Conservation (phyloP, 2,113 vertebrate genomes). For the Notiomystis cincta region DNA sequence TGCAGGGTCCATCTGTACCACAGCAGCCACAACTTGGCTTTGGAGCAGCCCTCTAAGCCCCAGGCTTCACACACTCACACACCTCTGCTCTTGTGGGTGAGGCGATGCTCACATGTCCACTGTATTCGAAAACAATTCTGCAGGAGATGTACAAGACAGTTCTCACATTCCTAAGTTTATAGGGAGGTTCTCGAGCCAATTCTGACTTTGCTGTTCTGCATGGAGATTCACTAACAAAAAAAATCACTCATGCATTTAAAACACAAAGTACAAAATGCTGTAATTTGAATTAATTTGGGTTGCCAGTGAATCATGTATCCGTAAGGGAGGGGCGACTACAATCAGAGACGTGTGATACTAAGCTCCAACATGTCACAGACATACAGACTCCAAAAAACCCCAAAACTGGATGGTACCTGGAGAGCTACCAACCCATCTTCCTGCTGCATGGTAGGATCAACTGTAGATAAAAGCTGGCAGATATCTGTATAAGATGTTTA, state of each 20-base stretch:
- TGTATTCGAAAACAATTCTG: rapidly evolving
- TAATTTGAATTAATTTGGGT: not conserved
- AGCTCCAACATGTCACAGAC: not conserved
- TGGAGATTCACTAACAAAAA: not conserved
- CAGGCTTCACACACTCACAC: not conserved
- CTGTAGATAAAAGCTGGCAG: not conserved
- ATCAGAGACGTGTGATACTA: not conserved
- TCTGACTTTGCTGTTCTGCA: not conserved
- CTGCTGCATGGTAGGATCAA: not conserved
- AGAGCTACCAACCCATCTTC: not conserved
- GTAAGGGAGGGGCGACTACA: not conserved
- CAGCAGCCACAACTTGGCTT: not conserved
- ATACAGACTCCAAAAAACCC: not conserved
- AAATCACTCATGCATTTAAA: not conserved
- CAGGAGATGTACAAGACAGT: not conserved
- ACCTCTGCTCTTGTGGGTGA: not conserved
- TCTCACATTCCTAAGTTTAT: not conserved
- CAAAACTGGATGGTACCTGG: not conserved
- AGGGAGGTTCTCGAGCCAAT: not conserved
- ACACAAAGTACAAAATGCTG: not conserved
- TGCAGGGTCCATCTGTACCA: not conserved
- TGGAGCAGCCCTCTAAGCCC: not conserved
- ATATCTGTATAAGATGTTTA: not conserved
- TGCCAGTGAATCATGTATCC: not conserved
- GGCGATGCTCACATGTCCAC: rapidly evolving